Evolutionary conservation across 2,888 invertebrate species (phyloP), one percentile per base, ranked within the genome.

Genomic region (Mythimna vitellina): DNA sequence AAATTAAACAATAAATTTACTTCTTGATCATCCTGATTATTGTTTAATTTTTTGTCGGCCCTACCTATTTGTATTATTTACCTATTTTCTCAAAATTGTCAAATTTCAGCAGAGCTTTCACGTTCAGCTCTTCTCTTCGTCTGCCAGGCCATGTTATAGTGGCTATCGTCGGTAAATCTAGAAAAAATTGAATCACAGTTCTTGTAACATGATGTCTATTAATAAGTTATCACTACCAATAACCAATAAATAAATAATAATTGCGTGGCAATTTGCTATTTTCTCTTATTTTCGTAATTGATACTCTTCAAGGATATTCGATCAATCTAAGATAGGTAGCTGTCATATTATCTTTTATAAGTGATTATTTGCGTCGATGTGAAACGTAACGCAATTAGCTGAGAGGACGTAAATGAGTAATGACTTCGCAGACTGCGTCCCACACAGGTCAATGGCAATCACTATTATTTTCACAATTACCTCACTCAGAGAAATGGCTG

Each of bases 381-480:
- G 83, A 85, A 88, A 82, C 87, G 86, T 86, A 88, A 88, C 87
- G 83, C 86, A 87, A 89, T 92, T 89, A 89, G 83, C 83, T 87
- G 81, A 79, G 81, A 82, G 80, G 85, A 87, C 88, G 85, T 89
- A 87, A 88, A 89, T 87, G 65, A 81, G 75, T 89, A 86, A 91
- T 89, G 88, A 84, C 87, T 84, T 85, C 79, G 80, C 84, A 85
- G 82, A 81, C 81, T 63, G 66, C 80, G 73, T 82, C 84, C 82
- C 82, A 83, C 77, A 75, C 73, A 75, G 81, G 68, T 83, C 86
- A 85, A 81, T 85, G 81, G 84, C 83, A 86, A 86, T 86, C 79
- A 76, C 84, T 85, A 86, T 89, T 88, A 90, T 87, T 88, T 89
- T 89, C 85, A 84, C 88, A 88, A 89, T 90, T 87, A 86, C 87